Evolutionary conservation across 2,797 vertebrate genomes (phyloP).

Genomic region (Syngnathus acus): DNA sequence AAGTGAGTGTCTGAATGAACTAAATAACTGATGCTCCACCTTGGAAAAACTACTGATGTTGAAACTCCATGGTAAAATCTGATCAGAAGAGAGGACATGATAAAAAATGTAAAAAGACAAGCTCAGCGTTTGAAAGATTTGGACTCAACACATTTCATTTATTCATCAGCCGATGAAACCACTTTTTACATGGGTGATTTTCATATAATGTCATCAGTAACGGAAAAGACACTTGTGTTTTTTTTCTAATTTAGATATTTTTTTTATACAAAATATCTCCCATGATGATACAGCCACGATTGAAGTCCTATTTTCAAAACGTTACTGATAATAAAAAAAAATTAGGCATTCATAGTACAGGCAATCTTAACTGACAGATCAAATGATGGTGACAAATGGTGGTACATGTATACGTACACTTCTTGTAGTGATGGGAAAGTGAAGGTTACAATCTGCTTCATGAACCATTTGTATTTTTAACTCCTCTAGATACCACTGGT

Average conservation of each 20-base stretch:
- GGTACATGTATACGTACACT: too few species aligned
- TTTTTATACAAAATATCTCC: too few species aligned
- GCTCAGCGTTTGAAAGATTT: not conserved
- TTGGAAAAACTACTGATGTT: slow-evolving; percentile 27
- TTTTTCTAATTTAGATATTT: too few species aligned
- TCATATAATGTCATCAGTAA: too few species aligned
- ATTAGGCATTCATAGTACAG: not conserved
- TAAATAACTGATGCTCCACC: slow-evolving; percentile 13
- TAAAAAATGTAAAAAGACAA: not conserved
- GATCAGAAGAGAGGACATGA: slow-evolving; percentile 12
- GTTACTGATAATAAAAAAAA: not conserved
- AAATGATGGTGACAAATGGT: not conserved
- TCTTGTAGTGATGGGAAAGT: too few species aligned
- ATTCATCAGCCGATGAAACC: not conserved
- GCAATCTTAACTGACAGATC: not conserved
- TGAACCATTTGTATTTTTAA: too few species aligned
- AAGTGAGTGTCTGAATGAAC: slow-evolving; percentile 2
- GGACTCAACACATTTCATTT: not conserved
- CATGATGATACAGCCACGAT: too few species aligned
- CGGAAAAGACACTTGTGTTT: too few species aligned
- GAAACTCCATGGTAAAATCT: slow-evolving; percentile 12
- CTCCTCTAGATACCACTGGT: too few species aligned
- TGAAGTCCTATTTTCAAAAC: not conserved
- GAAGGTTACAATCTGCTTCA: too few species aligned
- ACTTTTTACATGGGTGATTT: not conserved